Evolutionary conservation across 2,113 vertebrate species (phyloP).

Genomic region (Rhinoderma darwinii): DNA sequence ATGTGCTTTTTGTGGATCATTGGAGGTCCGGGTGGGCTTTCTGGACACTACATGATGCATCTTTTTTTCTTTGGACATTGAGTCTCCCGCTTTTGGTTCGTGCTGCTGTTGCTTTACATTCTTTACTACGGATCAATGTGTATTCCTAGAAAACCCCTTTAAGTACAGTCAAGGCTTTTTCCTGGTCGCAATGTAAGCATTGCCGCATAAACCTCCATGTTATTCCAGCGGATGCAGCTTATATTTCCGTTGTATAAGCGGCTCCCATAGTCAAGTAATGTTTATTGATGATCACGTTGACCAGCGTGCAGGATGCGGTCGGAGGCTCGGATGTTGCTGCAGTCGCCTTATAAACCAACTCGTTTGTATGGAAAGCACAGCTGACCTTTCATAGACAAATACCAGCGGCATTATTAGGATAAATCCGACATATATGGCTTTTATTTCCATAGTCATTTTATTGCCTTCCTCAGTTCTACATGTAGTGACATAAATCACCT

Average conservation of each 20-base stretch:
- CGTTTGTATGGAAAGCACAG: not conserved
- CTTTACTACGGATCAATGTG: too few relatives aligned
- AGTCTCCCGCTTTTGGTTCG: too few relatives aligned
- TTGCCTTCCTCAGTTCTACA: slow-evolving; percentile 8
- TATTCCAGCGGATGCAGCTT: not conserved
- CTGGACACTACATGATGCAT: too few relatives aligned
- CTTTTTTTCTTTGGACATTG: too few relatives aligned
- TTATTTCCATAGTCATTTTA: slow-evolving; percentile 40
- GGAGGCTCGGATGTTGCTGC: not conserved
- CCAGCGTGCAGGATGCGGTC: too few relatives aligned
- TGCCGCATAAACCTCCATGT: not conserved
- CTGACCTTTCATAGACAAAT: slow-evolving; percentile 51
- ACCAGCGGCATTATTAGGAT: slow-evolving; percentile 3
- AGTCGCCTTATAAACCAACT: not conserved
- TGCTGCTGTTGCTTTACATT: too few relatives aligned
- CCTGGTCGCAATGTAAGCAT: too few relatives aligned
- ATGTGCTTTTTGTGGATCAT: too few relatives aligned
- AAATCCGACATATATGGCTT: not conserved
- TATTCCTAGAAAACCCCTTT: too few relatives aligned
- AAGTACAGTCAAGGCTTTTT: not conserved
- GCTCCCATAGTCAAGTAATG: not conserved
- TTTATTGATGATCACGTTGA: not conserved
- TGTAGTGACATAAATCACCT: not conserved
- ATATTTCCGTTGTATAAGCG: too few relatives aligned
- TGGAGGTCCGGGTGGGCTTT: too few relatives aligned